These are phyloP conservation scores for Chelonia mydas DNA, from an alignment of 2,797 vertebrate genomes.

Conservation along the genomic window DNA sequence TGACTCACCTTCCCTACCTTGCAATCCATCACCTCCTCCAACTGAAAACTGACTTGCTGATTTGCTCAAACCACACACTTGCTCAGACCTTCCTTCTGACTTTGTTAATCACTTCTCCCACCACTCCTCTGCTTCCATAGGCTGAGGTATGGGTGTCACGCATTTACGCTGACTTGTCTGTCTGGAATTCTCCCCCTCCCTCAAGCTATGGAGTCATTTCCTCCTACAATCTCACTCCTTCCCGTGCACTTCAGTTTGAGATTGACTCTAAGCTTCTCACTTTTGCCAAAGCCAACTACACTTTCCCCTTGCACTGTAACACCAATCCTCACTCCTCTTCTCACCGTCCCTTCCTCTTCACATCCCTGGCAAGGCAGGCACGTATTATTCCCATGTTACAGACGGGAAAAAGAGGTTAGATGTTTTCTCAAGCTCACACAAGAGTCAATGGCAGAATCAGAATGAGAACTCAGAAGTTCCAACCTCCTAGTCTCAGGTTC, in stretches of 20 bases:
- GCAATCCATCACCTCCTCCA: rapidly evolving
- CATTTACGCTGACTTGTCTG: rapidly evolving
- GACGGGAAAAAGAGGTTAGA: background rate
- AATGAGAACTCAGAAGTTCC: background rate
- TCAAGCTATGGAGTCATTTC: background rate
- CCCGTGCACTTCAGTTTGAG: rapidly evolving
- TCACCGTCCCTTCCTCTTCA: background rate
- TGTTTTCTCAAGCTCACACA: rapidly evolving
- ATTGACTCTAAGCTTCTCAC: rapidly evolving
- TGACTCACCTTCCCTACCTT: rapidly evolving
- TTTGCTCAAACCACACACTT: background rate
- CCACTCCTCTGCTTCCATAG: rapidly evolving
- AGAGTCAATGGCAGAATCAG: rapidly evolving
- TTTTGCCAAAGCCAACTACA: background rate
- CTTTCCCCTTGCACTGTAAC: background rate
- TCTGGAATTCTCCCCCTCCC: background rate
- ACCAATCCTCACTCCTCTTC: background rate
- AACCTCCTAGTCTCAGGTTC: rapidly evolving
- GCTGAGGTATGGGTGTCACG: rapidly evolving
- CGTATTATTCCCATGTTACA: rapidly evolving
- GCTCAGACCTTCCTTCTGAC: background rate
- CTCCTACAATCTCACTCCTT: background rate
- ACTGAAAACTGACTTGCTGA: background rate
- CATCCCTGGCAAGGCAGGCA: rapidly evolving
- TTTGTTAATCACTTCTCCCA: background rate